Evolutionary conservation across 2,113 vertebrate species (phyloP).

Genomic region (Siphamia tubifer): DNA sequence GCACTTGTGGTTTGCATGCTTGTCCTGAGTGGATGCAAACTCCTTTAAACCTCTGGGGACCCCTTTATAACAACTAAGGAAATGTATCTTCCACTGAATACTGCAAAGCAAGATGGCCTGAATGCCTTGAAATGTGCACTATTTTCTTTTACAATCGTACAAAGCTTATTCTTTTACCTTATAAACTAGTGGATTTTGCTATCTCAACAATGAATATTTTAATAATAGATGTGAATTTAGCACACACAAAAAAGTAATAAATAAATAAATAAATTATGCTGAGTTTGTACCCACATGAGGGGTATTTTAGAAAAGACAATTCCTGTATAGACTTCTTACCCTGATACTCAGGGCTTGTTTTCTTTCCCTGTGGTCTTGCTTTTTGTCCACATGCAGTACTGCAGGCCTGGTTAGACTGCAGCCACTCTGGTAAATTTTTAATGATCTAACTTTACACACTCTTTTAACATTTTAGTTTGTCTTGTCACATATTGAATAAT

Average conservation of each 20-base stretch:
- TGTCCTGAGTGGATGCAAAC: slow-evolving; percentile 57
- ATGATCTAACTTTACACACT: slow-evolving; percentile 7
- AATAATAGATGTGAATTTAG: slow-evolving; percentile 71
- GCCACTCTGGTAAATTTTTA: slow-evolving; percentile 12
- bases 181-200: slow-evolving; percentile 54
- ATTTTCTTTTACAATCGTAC: slow-evolving; percentile 81
- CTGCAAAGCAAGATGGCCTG: slow-evolving; percentile 78
- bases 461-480: slow-evolving; percentile 12
- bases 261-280: slow-evolving; percentile 14
- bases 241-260: slow-evolving; percentile 29
- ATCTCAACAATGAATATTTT: slow-evolving; percentile 68
- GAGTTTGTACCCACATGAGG: slow-evolving; percentile 45
- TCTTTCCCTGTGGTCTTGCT: slow-evolving; percentile 24
- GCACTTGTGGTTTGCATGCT: slow-evolving; percentile 42
- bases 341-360: slow-evolving; percentile 43
- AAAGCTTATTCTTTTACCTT: slow-evolving; percentile 74
- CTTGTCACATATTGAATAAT: slow-evolving; percentile 11
- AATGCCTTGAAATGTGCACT: slow-evolving; percentile 89
- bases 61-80: slow-evolving; percentile 69
- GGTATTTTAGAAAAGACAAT: slow-evolving; percentile 39
- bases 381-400: slow-evolving; percentile 33
- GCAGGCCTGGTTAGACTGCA: background rate
- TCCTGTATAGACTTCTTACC: slow-evolving; percentile 45
- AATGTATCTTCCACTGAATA: slow-evolving; percentile 83
- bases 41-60: slow-evolving; percentile 68